Base-by-base conservation (phyloP, 1,140 invertebrate species). In the Heliconius nattereri region DNA sequence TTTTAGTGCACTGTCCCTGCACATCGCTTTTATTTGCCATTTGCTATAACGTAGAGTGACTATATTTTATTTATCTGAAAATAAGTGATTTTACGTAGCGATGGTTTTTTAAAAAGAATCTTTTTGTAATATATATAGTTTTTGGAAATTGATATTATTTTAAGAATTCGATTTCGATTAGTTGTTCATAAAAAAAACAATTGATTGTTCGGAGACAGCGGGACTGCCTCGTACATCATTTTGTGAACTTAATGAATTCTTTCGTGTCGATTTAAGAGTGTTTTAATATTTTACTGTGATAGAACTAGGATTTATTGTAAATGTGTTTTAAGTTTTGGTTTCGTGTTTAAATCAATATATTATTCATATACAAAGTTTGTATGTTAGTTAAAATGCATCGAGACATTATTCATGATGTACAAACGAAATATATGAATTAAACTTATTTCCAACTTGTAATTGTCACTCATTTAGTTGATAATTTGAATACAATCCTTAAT, bases 211-310 rank as follows among this genome's bases (percentile, higher is more conserved):
- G 60, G 60, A 66, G 60, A 23, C 60, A 66, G 60, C 60, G 60
- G 60, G 60, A 29, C 60, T 66, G 26, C 23, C 26, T 29, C 60
- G 26, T 29, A 29, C 49, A 60, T 29, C 60, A 29, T 13, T 66
- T 66, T 26, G 23, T 83, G 73, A 72, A 75, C 23, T 66, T 26
- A 66, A 76, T 82, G 77, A 85, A 84, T 85, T 86, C 79, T 83
- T 80, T 78, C 49, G 77, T 81, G 78, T 79, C 77, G 73, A 81
- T 83, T 85, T 84, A 86, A 82, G 80, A 86, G 85, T 90, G 71
- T 86, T 92, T 90, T 88, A 87, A 90, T 90, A 89, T 94, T 91
- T 91, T 91, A 89, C 91, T 94, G 92, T 94, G 92, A 94, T 94
- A 93, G 91, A 91, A 87, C 85, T 93, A 91, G 89, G 86, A 90